Evolutionary conservation across 2,888 invertebrate species (phyloP).

Genomic region (Hedychridium roseum): DNA sequence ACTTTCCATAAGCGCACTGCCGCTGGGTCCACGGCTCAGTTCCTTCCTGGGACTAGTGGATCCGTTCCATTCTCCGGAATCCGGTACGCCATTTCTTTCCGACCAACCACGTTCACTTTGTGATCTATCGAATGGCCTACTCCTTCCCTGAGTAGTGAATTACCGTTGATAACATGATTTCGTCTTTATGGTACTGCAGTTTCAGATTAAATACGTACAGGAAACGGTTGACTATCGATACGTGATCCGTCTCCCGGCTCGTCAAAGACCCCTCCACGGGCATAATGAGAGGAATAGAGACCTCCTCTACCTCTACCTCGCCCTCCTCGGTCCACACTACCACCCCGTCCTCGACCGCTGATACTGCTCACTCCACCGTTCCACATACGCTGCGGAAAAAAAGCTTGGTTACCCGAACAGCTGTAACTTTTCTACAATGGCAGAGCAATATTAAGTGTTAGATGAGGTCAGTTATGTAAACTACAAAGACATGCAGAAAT

Average conservation of each 20-base stretch:
- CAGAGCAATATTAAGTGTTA: constrained; percentile 30
- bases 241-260: constrained; percentile 61
- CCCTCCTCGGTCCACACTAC: constrained; percentile 63
- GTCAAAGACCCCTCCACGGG: constrained; percentile 63
- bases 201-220: constrained; percentile 33
- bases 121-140: constrained; percentile 59
- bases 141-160: constrained; percentile 45
- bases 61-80: constrained; percentile 67
- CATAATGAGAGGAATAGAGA: constrained; percentile 60
- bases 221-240: constrained; percentile 55
- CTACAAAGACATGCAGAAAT: too few species aligned
- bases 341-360: constrained; percentile 56
- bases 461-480: too few species aligned
- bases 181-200: not conserved
- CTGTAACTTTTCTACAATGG: not conserved
- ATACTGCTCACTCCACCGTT: constrained; percentile 67
- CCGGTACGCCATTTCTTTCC: constrained; percentile 66
- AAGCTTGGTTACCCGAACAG: too few species aligned
- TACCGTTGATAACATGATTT: not conserved
- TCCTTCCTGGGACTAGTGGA: constrained; percentile 69
- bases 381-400: constrained; percentile 67
- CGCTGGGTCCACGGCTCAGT: constrained; percentile 61
- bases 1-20: constrained; percentile 60
- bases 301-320: constrained; percentile 60
- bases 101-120: constrained; percentile 67